Conservation (phyloP, 92 coral and sea anemone genomes). For the Porites evermanni region DNA sequence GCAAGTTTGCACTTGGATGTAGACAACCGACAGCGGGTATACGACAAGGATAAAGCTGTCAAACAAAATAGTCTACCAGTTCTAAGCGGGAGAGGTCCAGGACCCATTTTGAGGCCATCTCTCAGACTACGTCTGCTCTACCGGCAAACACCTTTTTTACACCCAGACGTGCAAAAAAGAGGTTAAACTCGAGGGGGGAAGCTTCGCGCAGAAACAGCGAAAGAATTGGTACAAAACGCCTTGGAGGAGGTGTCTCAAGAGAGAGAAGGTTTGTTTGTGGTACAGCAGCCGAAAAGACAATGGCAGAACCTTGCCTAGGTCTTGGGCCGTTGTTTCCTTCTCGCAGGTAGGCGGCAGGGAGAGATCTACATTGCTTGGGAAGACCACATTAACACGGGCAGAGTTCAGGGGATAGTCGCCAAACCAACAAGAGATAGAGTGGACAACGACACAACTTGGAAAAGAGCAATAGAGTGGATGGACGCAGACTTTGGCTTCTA, state of each 20-base stretch:
- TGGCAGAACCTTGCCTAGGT: conserved; percentile 33
- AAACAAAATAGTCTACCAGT: conserved; percentile 56
- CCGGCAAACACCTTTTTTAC: conserved; percentile 42
- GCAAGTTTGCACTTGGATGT: conserved; percentile 52
- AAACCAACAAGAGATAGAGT: conserved; percentile 1
- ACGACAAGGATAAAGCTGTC: conserved; percentile 33
- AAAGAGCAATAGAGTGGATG: conserved; percentile 15
- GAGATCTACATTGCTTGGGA: conserved; percentile 33
- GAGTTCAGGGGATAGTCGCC: conserved; percentile 12
- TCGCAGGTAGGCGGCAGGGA: conserved; percentile 11
- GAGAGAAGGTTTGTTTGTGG: conserved; percentile 14
- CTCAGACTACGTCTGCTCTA: conserved; percentile 47
- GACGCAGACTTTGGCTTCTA: conserved; percentile 26
- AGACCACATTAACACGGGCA: conserved; percentile 36
- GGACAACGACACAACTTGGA: background rate
- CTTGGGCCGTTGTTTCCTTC: conserved; percentile 36
- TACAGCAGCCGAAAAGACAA: conserved; percentile 24
- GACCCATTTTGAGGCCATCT: conserved; percentile 33
- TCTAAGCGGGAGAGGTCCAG: conserved; percentile 42
- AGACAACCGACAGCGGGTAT: background rate
- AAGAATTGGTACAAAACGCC: background rate
- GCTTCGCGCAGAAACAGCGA: conserved; percentile 12
- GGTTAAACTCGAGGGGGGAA: conserved; percentile 30
- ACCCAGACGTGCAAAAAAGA: conserved; percentile 49
- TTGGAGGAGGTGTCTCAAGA: background rate